phyloP scores from a whole-genome alignment of 2,797 vertebrate species.

The Tauraco hartlaubi region DNA sequence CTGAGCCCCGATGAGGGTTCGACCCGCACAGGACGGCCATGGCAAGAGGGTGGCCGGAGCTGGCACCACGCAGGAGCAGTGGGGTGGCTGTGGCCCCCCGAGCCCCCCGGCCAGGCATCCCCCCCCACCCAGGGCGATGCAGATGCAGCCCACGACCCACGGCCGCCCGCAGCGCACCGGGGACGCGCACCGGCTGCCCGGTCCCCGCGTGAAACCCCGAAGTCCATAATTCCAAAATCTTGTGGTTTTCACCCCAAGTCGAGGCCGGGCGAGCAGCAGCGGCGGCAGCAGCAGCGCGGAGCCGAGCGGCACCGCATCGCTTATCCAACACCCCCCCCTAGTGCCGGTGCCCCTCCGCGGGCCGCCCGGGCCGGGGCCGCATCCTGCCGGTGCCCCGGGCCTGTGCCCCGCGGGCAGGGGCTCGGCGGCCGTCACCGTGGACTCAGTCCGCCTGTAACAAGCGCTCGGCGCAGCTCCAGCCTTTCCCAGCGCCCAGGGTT shows the following conservation, averaged over 20 bases:
- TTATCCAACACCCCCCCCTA: constrained; percentile 59
- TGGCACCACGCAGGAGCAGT: background rate
- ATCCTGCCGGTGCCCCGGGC: background rate
- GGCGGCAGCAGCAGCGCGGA: background rate
- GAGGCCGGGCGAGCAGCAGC: background rate
- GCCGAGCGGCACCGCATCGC: background rate
- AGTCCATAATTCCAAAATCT: accelerated
- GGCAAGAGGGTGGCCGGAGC: background rate
- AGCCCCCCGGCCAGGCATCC: accelerated
- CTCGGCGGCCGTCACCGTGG: background rate
- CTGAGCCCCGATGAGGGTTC: accelerated
- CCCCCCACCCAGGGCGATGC: too few species aligned
- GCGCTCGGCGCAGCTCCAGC: background rate
- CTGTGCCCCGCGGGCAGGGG: accelerated
- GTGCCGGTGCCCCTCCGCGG: constrained; percentile 33
- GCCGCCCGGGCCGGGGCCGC: background rate
- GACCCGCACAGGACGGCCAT: accelerated
- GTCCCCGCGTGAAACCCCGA: background rate
- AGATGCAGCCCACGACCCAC: accelerated
- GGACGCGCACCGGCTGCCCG: accelerated
- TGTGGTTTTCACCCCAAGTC: background rate
- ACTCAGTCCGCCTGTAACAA: accelerated
- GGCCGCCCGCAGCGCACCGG: background rate
- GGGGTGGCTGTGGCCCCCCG: accelerated
- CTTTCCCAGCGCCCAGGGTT: accelerated